Base-by-base conservation (phyloP, 92 coral and sea anemone species). In the Meandrina meandrites region DNA sequence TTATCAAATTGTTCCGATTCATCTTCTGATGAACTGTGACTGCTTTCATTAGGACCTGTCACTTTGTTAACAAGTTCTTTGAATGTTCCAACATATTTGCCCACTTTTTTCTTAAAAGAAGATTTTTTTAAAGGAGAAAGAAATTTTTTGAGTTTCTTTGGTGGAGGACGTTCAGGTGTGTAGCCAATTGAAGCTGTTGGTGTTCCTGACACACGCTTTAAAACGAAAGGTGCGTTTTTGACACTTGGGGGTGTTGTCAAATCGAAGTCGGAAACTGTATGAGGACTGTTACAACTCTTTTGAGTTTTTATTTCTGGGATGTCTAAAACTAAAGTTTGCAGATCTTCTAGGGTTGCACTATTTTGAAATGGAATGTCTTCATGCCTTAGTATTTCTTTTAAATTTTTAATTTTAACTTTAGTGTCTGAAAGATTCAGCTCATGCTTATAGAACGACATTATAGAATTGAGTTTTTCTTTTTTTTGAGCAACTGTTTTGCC, bases 341-440 rank as follows among this genome's bases (percentile, higher is more conserved):
- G 34, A 17, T 83, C 87, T 0, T 83, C 87, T 21, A 83, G 51
- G 32, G 32, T 30, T 18, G 87, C 48, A 83, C 12, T 85, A 16
- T 27, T 36, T 85, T 58, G 75, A 40, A 85, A 85, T 17, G 88
- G 76, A 42, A 85, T 37, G 1, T 9, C 45, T 27, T 85, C 76
- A 42, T 85, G 77, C 13, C 58, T 85, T 8, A 85, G 57, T 37
- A 85, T 77, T 76, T 58, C 88, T 77, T 76, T 85, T 27, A 85
- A 77, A 85, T 85, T 76, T 22, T 85, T 58, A 3, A 76, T 85
- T 51, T 85, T 85, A 17, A 85, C 34, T 60, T 76, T 85, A 16
- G 16, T 76, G 77, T 77, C 88, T 76, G 79, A 48, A 6, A 83
- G 79, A 83, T 71, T 30, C 15, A 83, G 36, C 80, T 47, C 70